Evolutionary conservation across 2,797 vertebrate species (phyloP), one percentile per base, ranked within the genome.

Genomic region (Buphagus erythrorhynchus): DNA sequence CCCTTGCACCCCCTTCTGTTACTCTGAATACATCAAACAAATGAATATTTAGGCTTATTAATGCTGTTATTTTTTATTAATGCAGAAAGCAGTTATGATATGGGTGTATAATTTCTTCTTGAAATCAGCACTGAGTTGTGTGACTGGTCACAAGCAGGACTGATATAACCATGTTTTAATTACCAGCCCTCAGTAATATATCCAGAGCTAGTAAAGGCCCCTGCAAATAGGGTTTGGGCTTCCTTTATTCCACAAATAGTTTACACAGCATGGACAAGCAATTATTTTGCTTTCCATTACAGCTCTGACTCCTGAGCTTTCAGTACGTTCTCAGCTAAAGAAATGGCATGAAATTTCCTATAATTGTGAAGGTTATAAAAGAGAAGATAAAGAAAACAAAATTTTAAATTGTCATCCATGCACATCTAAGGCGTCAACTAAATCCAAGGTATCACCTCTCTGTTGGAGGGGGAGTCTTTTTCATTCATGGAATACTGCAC

Each of bases 1-100:
- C 92, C 67, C 83, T 93, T 12, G 7, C 75, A 92, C 86, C 38
- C 73, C 38, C 88, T 95, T 89, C 72, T 59, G 52, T 93, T 91
- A 65, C 72, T 93, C 68, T 88, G 71, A 91, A 89, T 95, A 61
- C 62, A 63, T 95, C 68, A 90, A 93, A 92, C 67, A 87, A 79
- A 87, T 81, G 13, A 96, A 54, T 88, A 74, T 81, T 93, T 93
- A 89, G 74, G 45, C 45, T 79, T 69, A 48, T 90, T 94, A 95
- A 84, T 96, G 72, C 52, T 95, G 80, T 74, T 95, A 62, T 66
- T 92, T 95, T 95, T 92, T 92, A 95, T 89, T 85, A 88, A 75
- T 87, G 80, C 42, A 74, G 79, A 91, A 94, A 88, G 65, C 76
- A 80, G 43, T 78, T 90, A 89, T 46, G 72, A 62, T 88, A n/a